phyloP scores from a whole-genome alignment of 2,113 vertebrate genomes.

The Eulemur macaco region DNA sequence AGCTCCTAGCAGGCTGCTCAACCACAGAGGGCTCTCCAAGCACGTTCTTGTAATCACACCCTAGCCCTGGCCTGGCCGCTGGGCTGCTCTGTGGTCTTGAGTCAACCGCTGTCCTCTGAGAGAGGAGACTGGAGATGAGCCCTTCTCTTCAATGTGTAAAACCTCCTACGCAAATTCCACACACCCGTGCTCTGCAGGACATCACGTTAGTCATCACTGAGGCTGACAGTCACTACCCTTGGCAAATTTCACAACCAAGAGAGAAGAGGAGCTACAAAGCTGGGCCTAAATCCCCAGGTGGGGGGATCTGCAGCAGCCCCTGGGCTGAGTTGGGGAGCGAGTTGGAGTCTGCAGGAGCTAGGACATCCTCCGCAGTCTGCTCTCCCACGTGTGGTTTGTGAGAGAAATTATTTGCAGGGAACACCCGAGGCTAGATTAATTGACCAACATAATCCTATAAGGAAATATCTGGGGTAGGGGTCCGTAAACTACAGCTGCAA shows the following conservation, averaged over 20 bases:
- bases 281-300: accelerated
- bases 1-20: not conserved
- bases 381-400: not conserved
- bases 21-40: not conserved
- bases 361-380: not conserved
- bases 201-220: not conserved
- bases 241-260: not conserved
- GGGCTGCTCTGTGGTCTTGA: too few species aligned
- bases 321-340: not conserved
- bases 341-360: not conserved
- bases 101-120: accelerated
- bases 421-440: not conserved
- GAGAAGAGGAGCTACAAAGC: not conserved
- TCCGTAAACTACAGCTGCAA: not conserved
- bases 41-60: accelerated
- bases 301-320: not conserved
- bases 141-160: accelerated
- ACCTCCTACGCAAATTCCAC: not conserved
- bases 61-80: accelerated
- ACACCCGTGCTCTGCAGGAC: not conserved
- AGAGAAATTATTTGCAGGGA: not conserved
- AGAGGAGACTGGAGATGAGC: too few species aligned
- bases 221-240: not conserved
- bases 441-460: not conserved
- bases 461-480: not conserved